These are phyloP conservation scores for Stenolophus ochropezus DNA, from an alignment of 2,888 invertebrate genomes.

Conservation along the genomic window DNA sequence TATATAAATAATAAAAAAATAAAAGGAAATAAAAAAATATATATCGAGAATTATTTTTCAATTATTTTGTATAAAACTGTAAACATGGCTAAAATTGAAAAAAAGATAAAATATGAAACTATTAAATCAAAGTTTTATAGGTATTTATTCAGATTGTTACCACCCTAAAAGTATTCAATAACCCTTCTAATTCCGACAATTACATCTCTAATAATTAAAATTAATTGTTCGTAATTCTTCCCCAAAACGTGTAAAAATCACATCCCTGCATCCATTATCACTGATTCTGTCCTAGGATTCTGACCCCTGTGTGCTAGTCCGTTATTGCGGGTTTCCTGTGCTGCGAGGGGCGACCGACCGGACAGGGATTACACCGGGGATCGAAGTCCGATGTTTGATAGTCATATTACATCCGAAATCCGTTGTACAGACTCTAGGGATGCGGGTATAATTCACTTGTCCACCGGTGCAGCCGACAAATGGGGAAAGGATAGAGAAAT, in stretches of 20 bases:
- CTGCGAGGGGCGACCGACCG: background rate
- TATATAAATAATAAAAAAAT: too few species aligned
- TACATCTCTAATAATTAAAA: conserved; percentile 5
- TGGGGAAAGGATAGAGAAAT: background rate
- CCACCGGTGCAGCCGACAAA: conserved; percentile 47
- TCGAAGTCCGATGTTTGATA: conserved; percentile 57
- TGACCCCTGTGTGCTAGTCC: background rate
- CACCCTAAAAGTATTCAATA: background rate
- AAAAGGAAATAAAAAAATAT: too few species aligned
- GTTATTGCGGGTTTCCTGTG: background rate
- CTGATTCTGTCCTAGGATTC: background rate
- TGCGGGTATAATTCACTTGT: conserved; percentile 50
- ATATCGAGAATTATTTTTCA: too few species aligned
- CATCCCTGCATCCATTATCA: background rate
- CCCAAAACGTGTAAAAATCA: conserved; percentile 26
- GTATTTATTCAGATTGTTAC: too few species aligned
- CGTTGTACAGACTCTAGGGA: conserved; percentile 47
- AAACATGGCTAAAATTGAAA: too few species aligned
- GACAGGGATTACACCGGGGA: conserved; percentile 53
- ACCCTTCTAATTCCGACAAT: background rate
- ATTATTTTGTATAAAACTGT: too few species aligned
- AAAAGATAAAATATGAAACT: too few species aligned
- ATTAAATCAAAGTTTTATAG: too few species aligned
- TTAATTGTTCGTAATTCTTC: conserved; percentile 31
- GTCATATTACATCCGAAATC: conserved; percentile 58